Conservation (phyloP, 2,888 invertebrate species). For the Callimorpha dominula region DNA sequence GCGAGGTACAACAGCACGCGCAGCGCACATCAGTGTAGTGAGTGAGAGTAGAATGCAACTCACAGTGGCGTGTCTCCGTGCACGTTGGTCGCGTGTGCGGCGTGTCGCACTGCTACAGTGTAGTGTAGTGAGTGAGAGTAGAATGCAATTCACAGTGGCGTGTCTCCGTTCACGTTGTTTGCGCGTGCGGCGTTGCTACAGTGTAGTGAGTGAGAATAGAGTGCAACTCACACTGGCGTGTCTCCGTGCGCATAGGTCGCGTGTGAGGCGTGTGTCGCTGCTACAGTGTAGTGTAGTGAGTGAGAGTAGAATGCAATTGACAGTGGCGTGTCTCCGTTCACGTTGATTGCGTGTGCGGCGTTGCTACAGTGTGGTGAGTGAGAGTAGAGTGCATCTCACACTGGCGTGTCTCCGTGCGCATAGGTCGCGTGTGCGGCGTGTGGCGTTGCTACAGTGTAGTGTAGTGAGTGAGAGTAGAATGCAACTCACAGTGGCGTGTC, state of each 20-base stretch:
- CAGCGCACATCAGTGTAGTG: too few relatives aligned
- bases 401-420: constrained; percentile 93
- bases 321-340: constrained; percentile 92
- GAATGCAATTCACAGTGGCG: too few relatives aligned
- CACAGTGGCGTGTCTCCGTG: constrained; percentile 92
- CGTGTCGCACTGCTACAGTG: constrained; percentile 59
- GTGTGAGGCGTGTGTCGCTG: constrained; percentile 84
- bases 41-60: too few relatives aligned
- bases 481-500: constrained; percentile 89
- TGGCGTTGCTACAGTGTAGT: too few relatives aligned
- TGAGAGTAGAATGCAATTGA: not conserved
- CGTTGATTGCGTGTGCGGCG: constrained; percentile 90
- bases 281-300: too few relatives aligned
- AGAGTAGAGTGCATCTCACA: constrained; percentile 10
- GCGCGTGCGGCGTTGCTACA: too few relatives aligned
- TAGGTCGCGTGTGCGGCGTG: constrained; percentile 90
- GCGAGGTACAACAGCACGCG: too few relatives aligned
- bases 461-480: too few relatives aligned
- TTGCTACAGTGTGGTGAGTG: too few relatives aligned
- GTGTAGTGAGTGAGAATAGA: too few relatives aligned
- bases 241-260: constrained; percentile 93
- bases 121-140: too few relatives aligned
- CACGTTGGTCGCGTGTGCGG: constrained; percentile 91
- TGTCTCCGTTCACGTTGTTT: too few relatives aligned
- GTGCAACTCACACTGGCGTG: constrained; percentile 85